Evolutionary conservation across 1,140 invertebrate species (phyloP).

Genomic region (Andrena cerasifolii): DNA sequence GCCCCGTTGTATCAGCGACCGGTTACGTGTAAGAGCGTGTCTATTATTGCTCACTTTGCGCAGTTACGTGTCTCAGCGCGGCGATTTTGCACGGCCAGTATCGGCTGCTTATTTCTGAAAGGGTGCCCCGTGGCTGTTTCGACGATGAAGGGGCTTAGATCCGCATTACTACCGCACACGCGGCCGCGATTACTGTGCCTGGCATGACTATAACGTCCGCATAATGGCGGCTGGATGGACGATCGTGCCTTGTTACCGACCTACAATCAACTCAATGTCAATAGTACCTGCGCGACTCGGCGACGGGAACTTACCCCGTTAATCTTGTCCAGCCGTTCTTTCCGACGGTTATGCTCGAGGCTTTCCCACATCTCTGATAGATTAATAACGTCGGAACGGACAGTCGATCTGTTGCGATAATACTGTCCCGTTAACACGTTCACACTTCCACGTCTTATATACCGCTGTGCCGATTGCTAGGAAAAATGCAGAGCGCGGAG

Average conservation of each 20-base stretch:
- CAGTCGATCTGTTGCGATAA: no score
- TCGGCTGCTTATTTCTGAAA: constrained; percentile 58
- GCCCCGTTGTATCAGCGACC: constrained; percentile 13
- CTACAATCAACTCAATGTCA: constrained; percentile 48
- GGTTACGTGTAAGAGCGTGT: constrained; percentile 28
- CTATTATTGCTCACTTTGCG: constrained; percentile 58
- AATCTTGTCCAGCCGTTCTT: constrained; percentile 38
- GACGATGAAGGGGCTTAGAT: constrained; percentile 57
- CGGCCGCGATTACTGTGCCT: constrained; percentile 59
- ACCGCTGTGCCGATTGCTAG: no score
- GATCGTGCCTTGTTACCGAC: constrained; percentile 55
- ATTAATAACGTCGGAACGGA: no score
- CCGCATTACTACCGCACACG: constrained; percentile 46
- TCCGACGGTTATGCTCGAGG: not conserved
- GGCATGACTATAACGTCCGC: constrained; percentile 53
- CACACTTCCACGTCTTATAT: no score
- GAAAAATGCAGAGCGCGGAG: no score
- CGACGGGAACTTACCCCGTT: constrained; percentile 3
- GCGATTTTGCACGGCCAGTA: constrained; percentile 52
- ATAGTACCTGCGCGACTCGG: constrained; percentile 23
- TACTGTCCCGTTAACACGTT: no score
- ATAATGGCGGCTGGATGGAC: constrained; percentile 56
- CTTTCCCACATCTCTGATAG: not conserved
- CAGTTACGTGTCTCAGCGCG: constrained; percentile 40
- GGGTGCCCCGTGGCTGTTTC: constrained; percentile 25